phyloP scores from a whole-genome alignment of 2,113 vertebrate species.

The Geococcyx californianus region DNA sequence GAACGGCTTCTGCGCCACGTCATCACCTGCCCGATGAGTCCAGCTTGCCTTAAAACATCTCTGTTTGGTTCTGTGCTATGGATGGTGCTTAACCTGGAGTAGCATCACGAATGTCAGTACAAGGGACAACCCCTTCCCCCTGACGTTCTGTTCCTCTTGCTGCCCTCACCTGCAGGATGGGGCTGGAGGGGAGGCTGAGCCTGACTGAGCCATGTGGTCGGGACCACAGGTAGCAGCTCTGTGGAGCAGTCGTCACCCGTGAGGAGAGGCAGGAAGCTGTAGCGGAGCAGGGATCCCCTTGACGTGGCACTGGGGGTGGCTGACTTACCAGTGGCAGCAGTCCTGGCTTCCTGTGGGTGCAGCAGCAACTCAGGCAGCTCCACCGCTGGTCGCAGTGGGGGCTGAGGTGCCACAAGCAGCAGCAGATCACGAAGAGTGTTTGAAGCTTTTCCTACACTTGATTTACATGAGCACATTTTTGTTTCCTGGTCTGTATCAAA shows the following conservation, averaged over 20 bases:
- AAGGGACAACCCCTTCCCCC: neutral
- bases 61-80: accelerated
- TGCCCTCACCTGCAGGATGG: neutral
- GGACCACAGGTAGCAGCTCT: neutral
- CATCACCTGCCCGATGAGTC: neutral
- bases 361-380: accelerated
- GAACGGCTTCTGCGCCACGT: neutral
- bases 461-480: accelerated
- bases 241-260: accelerated
- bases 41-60: accelerated
- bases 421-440: accelerated
- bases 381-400: accelerated
- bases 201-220: accelerated
- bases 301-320: neutral
- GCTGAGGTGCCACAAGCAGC: accelerated
- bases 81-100: accelerated
- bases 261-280: neutral
- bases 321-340: neutral
- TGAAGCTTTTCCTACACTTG: neutral
- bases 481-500: neutral
- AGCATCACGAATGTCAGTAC: accelerated
- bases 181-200: neutral
- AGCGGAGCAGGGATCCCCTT: neutral
- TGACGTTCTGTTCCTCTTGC: accelerated
- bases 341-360: neutral